phyloP scores from a whole-genome alignment of 2,888 invertebrate genomes.

The Amblyjoppa fuscipennis region DNA sequence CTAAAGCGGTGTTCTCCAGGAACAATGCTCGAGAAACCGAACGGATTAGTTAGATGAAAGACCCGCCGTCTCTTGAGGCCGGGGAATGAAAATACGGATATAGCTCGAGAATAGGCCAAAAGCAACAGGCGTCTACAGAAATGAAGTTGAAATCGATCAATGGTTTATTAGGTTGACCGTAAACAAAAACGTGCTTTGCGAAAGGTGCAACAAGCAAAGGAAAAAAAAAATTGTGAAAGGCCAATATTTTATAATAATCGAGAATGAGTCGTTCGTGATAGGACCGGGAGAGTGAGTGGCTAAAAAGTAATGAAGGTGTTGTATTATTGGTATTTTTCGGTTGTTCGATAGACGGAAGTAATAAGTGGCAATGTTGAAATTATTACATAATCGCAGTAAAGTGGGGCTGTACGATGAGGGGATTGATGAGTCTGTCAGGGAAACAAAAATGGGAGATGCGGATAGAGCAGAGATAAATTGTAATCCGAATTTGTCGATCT shows the following conservation, averaged over 20 bases:
- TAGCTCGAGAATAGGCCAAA: not conserved
- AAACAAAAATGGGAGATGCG: not conserved
- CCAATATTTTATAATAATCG: not conserved
- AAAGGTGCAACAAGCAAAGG: not conserved
- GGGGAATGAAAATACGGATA: not conserved
- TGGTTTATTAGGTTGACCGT: not conserved
- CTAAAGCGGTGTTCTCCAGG: slow-evolving; percentile 19
- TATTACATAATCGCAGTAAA: not conserved
- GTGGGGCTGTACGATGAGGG: not conserved
- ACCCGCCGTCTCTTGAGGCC: not conserved
- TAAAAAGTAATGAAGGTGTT: not conserved
- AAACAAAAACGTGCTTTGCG: not conserved
- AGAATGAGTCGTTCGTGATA: not conserved
- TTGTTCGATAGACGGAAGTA: not conserved
- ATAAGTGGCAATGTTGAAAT: not conserved
- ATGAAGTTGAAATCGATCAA: not conserved
- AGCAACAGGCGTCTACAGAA: not conserved
- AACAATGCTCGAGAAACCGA: not conserved
- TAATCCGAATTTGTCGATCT: too few species aligned
- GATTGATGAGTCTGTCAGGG: not conserved
- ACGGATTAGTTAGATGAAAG: not conserved
- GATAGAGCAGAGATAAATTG: too few species aligned
- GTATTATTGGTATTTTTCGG: slow-evolving; percentile 3
- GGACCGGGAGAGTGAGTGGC: not conserved
- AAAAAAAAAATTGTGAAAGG: not conserved